phyloP scores from a whole-genome alignment of 64 coral and sea anemone species.

The Montipora sp. region DNA sequence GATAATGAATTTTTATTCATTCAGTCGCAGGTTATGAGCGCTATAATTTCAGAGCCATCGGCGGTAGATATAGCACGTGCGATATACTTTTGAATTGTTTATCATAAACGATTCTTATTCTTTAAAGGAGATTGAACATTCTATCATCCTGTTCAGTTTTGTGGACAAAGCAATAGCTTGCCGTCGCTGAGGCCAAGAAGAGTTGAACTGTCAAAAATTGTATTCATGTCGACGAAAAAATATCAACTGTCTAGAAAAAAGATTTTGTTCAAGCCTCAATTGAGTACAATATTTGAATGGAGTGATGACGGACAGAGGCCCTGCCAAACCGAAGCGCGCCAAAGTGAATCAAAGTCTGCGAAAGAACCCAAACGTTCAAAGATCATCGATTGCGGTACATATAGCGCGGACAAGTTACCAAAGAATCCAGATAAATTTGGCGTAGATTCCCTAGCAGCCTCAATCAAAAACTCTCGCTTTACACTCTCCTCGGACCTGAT shows the following conservation, averaged over 20 bases:
- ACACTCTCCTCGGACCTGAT: background rate
- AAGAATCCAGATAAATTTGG: background rate
- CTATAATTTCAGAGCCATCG: no score
- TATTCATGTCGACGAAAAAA: background rate
- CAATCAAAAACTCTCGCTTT: background rate
- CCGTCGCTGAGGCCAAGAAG: no score
- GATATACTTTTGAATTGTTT: no score
- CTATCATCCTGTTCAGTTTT: background rate
- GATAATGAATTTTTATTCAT: no score
- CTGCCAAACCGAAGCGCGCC: background rate
- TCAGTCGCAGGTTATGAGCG: no score
- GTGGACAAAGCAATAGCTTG: background rate
- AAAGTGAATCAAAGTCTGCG: background rate
- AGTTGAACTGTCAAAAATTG: background rate
- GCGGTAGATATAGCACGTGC: no score
- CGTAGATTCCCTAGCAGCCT: background rate
- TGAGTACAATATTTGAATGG: background rate
- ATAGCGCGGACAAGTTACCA: background rate
- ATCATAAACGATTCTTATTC: no score
- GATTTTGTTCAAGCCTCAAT: background rate
- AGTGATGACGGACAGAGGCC: background rate
- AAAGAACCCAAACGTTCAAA: background rate
- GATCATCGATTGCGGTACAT: background rate
- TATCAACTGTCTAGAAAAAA: background rate
- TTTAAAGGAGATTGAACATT: no score